These are phyloP conservation scores for Criorhina ranunculi DNA, from an alignment of 2,888 invertebrate genomes.

Conservation along the genomic window DNA sequence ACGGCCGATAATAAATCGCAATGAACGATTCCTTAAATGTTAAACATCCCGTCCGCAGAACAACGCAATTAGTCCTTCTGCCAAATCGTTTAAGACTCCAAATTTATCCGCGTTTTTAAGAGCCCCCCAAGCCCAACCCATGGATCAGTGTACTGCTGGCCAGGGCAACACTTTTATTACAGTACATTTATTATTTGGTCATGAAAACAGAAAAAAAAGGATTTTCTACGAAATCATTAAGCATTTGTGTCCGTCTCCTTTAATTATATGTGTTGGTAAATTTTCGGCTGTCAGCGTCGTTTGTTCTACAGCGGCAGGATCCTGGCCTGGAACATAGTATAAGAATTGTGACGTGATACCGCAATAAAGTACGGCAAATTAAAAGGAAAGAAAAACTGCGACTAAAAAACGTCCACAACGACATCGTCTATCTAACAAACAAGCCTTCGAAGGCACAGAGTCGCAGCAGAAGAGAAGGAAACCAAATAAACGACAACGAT, in stretches of 20 bases:
- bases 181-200: constrained; percentile 66
- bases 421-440: constrained; percentile 30
- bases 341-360: constrained; percentile 59
- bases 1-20: constrained; percentile 50
- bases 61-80: constrained; percentile 64
- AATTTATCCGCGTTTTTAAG: constrained; percentile 50
- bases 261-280: constrained; percentile 51
- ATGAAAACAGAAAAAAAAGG: constrained; percentile 7
- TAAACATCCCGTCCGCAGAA: constrained; percentile 28
- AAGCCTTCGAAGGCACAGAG: neutral
- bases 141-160: constrained; percentile 10
- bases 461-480: neutral
- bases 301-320: constrained; percentile 35
- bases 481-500: constrained; percentile 54
- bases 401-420: neutral
- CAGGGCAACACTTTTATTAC: constrained; percentile 56
- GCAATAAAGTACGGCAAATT: constrained; percentile 66
- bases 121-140: neutral
- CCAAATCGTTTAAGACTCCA: constrained; percentile 55
- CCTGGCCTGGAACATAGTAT: constrained; percentile 16
- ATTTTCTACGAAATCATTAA: constrained; percentile 67
- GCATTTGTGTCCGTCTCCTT: constrained; percentile 54
- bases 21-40: constrained; percentile 52
- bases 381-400: too few species aligned
- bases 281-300: constrained; percentile 63